Conservation (phyloP, 2,797 vertebrate genomes). For the Sebastes cheni region DNA sequence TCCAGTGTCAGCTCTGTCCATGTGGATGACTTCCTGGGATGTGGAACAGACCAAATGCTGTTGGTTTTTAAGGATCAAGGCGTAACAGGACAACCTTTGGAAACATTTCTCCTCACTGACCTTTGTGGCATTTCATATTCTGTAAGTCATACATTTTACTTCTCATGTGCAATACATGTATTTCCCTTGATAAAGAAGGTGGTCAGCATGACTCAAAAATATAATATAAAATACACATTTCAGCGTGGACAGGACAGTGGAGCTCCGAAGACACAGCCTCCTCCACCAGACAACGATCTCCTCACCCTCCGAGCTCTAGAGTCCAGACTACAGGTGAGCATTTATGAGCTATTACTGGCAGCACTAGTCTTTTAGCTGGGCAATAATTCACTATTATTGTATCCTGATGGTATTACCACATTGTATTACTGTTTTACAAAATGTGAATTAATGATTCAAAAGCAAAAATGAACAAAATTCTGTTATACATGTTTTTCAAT, state of each 20-base stretch:
- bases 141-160: slow-evolving; percentile 79
- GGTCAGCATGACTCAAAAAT: background rate
- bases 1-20: slow-evolving; percentile 81
- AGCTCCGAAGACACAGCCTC: slow-evolving; percentile 30
- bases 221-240: slow-evolving; percentile 11
- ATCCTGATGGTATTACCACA: background rate
- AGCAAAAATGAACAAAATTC: background rate
- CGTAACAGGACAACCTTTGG: slow-evolving; percentile 53
- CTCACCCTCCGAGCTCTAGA: slow-evolving; percentile 88
- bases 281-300: slow-evolving; percentile 79
- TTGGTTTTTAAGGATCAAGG: slow-evolving; percentile 81
- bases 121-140: slow-evolving; percentile 83
- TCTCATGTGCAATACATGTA: background rate
- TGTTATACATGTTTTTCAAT: background rate
- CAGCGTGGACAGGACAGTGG: slow-evolving; percentile 71
- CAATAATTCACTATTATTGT: background rate
- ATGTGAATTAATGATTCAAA: background rate
- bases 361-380: background rate
- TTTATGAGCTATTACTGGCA: background rate
- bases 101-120: slow-evolving; percentile 88
- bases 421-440: background rate
- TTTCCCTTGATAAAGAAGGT: background rate
- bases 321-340: slow-evolving; percentile 88
- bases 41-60: slow-evolving; percentile 91
- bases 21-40: slow-evolving; percentile 91